Base-by-base conservation (phyloP, 1,140 invertebrate genomes). In the Gonatopus flavifemur region DNA sequence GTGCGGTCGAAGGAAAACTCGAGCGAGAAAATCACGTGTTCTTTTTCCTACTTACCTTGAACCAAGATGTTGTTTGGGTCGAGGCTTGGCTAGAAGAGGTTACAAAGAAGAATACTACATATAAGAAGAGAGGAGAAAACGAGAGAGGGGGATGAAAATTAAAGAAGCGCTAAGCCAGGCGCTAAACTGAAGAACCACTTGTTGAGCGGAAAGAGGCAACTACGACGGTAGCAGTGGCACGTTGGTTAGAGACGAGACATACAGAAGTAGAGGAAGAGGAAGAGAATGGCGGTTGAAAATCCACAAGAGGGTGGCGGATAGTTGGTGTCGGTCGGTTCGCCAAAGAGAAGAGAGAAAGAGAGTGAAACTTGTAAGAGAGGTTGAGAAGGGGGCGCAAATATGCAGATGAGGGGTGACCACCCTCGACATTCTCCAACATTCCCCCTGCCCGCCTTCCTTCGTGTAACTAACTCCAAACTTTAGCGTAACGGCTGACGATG, bases 131-230 rank as follows among this genome's bases (percentile, higher is more conserved):
- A n/a, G n/a, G n/a, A n/a, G n/a, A n/a, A n/a, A n/a, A n/a, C n/a
- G n/a, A n/a, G 16, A 28, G 35, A 49, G 51, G 57, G 49, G 52
- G 62, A 59, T 62, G 64, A 69, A 74, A 76, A 76, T 76, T 74
- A 76, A 75, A 69, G 69, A 75, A 74, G 74, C 72, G 69, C 71
- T 76, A 77, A 76, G 70, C 72, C 66, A 58, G 63, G 64, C 66
- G 74, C 69, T 74, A 74, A 76, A 74, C 69, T 71, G 75, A 75
- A 72, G 73, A 76, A 76, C 74, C 75, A 77, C 74, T 76, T 77
- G 75, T 76, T 77, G 75, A 77, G 57, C 69, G 61, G 65, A 51
- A 53, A 36, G 48, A 30, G 47, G 46, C 52, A n/a, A n/a, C n/a
- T n/a, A n/a, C n/a, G 55, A 36, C 49, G 64, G 62, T 56, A 66